These are phyloP conservation scores for Tenthredo amoena DNA, from an alignment of 2,888 invertebrate species.

Conservation along the genomic window DNA sequence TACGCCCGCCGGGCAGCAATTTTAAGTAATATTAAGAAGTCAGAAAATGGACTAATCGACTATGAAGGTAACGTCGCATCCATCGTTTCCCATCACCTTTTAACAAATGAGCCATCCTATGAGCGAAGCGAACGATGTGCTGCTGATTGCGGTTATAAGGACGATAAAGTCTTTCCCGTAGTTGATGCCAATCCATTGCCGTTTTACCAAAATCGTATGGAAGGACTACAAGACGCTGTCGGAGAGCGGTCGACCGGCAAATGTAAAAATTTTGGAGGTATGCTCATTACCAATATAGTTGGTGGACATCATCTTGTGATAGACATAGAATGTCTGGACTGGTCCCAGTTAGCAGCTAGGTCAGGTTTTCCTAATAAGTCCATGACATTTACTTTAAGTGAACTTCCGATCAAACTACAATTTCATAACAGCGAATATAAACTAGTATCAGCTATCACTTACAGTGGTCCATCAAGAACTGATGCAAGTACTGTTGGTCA, in stretches of 20 bases:
- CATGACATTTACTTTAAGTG: background rate
- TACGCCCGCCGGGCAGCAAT: background rate
- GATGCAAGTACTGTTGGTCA: background rate
- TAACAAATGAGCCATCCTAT: constrained; percentile 7
- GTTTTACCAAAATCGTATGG: constrained; percentile 19
- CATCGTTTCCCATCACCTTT: background rate
- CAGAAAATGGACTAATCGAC: background rate
- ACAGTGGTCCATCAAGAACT: background rate
- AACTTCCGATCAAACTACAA: background rate
- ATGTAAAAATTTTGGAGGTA: background rate
- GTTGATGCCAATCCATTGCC: background rate
- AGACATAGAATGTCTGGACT: constrained; percentile 10
- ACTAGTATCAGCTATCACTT: constrained; percentile 11
- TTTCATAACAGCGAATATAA: background rate
- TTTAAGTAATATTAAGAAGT: background rate
- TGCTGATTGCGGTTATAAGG: background rate
- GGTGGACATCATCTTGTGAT: constrained; percentile 17
- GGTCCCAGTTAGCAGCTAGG: background rate
- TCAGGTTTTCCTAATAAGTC: background rate
- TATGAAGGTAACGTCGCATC: background rate
- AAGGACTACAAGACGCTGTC: background rate
- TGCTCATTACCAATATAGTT: background rate
- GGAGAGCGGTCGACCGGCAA: background rate
- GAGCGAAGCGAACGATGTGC: background rate
- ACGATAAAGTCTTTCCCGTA: background rate